Conservation (phyloP, 2,113 vertebrate genomes). For the Hystrix brachyura region DNA sequence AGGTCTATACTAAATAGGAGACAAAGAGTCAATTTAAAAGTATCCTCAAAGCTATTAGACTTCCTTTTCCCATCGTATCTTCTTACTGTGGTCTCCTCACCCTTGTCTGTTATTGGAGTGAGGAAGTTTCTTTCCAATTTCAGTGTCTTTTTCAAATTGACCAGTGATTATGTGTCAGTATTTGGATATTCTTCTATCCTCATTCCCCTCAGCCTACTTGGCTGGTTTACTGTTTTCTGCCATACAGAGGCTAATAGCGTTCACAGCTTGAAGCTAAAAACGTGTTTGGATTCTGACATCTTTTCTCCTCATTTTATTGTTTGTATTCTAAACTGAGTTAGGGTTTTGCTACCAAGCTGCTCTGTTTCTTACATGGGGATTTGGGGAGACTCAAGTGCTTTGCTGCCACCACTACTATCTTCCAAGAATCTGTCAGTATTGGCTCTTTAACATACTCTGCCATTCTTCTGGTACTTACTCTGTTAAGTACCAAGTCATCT, state of each 20-base stretch:
- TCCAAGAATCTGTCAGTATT: not conserved
- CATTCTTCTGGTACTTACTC: not conserved
- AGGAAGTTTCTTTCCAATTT: not conserved
- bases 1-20: not conserved
- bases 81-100: not conserved
- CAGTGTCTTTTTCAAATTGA: not conserved
- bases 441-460: not conserved
- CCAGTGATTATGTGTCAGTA: not conserved
- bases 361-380: not conserved
- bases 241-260: not conserved
- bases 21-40: not conserved
- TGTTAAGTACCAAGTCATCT: not conserved
- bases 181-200: not conserved
- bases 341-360: not conserved
- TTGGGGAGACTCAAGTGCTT: not conserved
- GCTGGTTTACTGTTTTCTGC: not conserved
- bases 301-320: not conserved
- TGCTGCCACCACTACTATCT: not conserved
- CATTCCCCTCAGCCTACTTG: not conserved
- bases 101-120: not conserved
- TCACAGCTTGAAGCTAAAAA: not conserved
- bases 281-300: not conserved
- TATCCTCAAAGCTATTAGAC: not conserved
- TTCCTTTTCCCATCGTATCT: not conserved
- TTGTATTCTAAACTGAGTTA: not conserved